Evolutionary conservation across 37 sponge, comb jelly and placozoan species (phyloP).

Genomic region (Cliona cf. orientalis): DNA sequence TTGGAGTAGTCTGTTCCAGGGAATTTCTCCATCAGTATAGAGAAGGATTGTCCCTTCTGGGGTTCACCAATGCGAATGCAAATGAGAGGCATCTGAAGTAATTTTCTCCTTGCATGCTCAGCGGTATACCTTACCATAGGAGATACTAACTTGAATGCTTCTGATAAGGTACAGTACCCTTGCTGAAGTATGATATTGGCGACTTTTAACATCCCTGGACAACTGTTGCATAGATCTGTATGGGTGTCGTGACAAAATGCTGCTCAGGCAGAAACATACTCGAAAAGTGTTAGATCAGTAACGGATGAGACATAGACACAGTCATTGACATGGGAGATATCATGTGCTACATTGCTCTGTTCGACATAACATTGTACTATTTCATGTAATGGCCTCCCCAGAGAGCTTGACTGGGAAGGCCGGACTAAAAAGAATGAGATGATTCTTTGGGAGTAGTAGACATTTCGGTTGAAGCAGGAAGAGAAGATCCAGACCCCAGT

Average conservation of each 20-base stretch:
- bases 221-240: neutral
- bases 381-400: too few relatives aligned
- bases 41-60: neutral
- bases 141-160: conserved; percentile 17
- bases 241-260: neutral
- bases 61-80: conserved; percentile 4
- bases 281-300: conserved; percentile 2
- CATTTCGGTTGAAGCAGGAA: too few relatives aligned
- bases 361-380: too few relatives aligned
- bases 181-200: conserved; percentile 20
- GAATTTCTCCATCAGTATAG: conserved; percentile 16
- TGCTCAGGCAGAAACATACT: conserved; percentile 7
- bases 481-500: too few relatives aligned
- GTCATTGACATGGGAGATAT: too few relatives aligned
- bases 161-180: neutral
- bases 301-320: neutral
- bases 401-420: too few relatives aligned
- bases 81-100: conserved; percentile 21
- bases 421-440: too few relatives aligned
- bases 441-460: too few relatives aligned
- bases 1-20: conserved; percentile 19
- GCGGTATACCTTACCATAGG: conserved; percentile 4
- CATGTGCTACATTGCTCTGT: too few relatives aligned
- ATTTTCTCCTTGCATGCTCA: neutral
- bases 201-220: conserved; percentile 1